Percentiles rank a stretch among this genome's conserved stretches.
phyloP scores from a whole-genome alignment of 2,797 vertebrate genomes.

The Rachycentron canadum region DNA sequence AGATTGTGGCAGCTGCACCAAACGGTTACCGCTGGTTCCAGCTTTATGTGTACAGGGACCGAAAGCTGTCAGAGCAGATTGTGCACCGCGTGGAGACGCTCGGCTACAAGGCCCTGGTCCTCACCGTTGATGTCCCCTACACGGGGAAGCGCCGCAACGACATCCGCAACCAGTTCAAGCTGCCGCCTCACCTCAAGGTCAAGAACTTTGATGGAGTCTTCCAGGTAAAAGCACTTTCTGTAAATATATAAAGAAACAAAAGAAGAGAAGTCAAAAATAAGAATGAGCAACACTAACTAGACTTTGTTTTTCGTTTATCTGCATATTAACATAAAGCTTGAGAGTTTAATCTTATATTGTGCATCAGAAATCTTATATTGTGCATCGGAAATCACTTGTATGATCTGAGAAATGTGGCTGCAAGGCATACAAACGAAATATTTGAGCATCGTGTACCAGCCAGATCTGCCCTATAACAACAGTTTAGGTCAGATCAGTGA shows the following conservation, averaged over 20 bases:
- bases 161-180: constrained; percentile 90
- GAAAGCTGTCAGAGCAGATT: constrained; percentile 88
- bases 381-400: too few relatives aligned
- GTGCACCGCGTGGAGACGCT: constrained; percentile 87
- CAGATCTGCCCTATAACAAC: background rate
- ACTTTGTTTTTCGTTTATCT: too few relatives aligned
- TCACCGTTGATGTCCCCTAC: constrained; percentile 91
- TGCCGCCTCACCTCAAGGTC: constrained; percentile 88
- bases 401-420: too few relatives aligned
- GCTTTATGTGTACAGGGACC: constrained; percentile 91
- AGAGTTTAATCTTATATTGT: too few relatives aligned
- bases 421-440: background rate
- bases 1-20: constrained; percentile 89
- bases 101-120: constrained; percentile 93
- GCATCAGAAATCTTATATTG: too few relatives aligned
- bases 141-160: constrained; percentile 90
- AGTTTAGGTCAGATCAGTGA: background rate
- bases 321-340: too few relatives aligned
- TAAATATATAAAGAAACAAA: too few relatives aligned
- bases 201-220: constrained; percentile 90
- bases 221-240: constrained; percentile 76
- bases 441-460: background rate
- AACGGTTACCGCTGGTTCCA: constrained; percentile 93
- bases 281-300: too few relatives aligned
- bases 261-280: too few relatives aligned